A percentile compares a stretch with the other conserved stretches of the same genome.
These are phyloP conservation scores for Argyrosomus japonicus DNA, from an alignment of 2,113 vertebrate species.

Conservation along the genomic window DNA sequence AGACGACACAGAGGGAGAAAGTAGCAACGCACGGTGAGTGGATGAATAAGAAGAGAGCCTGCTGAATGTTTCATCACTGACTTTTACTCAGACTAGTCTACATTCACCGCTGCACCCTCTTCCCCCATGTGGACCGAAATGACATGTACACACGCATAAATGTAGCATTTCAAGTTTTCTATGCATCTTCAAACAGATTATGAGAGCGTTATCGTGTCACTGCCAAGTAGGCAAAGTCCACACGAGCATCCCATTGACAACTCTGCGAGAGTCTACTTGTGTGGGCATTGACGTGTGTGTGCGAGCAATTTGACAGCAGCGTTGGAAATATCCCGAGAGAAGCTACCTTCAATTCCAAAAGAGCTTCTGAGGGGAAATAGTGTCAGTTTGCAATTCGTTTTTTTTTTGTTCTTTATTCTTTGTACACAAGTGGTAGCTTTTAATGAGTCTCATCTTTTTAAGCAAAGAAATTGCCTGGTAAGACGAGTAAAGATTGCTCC, in stretches of 20 bases:
- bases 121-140: constrained; percentile 4
- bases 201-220: constrained; percentile 62
- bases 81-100: constrained; percentile 33
- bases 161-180: constrained; percentile 31
- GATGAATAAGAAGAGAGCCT: constrained; percentile 48
- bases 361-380: constrained; percentile 38
- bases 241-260: constrained; percentile 36
- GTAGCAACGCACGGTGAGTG: constrained; percentile 7
- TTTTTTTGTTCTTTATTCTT: constrained; percentile 2
- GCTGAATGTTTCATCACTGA: constrained; percentile 59
- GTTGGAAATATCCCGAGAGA: constrained; percentile 31
- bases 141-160: constrained; percentile 26
- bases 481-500: constrained; percentile 18
- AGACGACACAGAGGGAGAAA: not conserved
- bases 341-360: constrained; percentile 39
- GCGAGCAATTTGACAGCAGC: constrained; percentile 24
- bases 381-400: constrained; percentile 20
- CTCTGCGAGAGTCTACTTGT: not conserved
- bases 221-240: constrained; percentile 40
- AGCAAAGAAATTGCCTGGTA: constrained; percentile 21
- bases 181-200: constrained; percentile 59
- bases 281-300: not conserved
- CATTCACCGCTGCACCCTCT: constrained; percentile 1
- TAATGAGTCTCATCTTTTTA: constrained; percentile 45
- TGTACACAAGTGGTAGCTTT: constrained; percentile 32